Base-by-base conservation (phyloP, 35 echinoderm and acorn worm genomes). In the Anneissia japonica region DNA sequence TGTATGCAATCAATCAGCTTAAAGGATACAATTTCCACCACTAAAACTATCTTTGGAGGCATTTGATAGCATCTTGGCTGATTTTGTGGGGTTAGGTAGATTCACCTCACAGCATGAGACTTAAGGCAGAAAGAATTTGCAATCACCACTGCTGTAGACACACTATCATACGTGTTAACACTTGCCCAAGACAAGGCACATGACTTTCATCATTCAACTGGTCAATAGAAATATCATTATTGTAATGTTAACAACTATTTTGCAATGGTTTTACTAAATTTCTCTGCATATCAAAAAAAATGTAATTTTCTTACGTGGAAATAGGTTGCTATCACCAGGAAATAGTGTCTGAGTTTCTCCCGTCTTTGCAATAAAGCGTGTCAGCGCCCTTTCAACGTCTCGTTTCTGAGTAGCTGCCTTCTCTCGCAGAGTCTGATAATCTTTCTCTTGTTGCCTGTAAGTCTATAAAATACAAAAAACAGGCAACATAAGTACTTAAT, bases 321-420 rank as follows among this genome's bases (percentile, higher is more conserved):
- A 98, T n/a, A 91, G 79, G 72, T 91, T 94, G 21, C 91, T 94
- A 41, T 99, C 95, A 30, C 91, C 95, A 17, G 95, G 95, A 43
- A 99, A 93, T 0, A 99, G 86, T 0, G 95, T 93, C 74, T 99
- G 95, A 14, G 88, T 99, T 37, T 99, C 95, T 55, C 92, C 92
- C 0, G 95, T 97, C 36, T 94, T 99, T 16, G 95, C 95, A 0
- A 99, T 99, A 35, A 99, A 99, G 14, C 89, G 31, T 37, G 95
- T 99, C 31, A 99, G 85, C 19, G 95, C 95, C 77, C 91, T 91
- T 41, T 99, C 95, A 26, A 99, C 92, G 37, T 90, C 92, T 41
- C 95, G 46, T 31, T 88, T 85, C 40, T 94, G 91, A 16, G 91
- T 89, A 4, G 92, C 92, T 23, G 92, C 92, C 64, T 93, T 99